A percentile compares a stretch with the other conserved stretches of the same genome.
Evolutionary conservation across 2,113 vertebrate species (phyloP).

Genomic region (Xyrauchen texanus): DNA sequence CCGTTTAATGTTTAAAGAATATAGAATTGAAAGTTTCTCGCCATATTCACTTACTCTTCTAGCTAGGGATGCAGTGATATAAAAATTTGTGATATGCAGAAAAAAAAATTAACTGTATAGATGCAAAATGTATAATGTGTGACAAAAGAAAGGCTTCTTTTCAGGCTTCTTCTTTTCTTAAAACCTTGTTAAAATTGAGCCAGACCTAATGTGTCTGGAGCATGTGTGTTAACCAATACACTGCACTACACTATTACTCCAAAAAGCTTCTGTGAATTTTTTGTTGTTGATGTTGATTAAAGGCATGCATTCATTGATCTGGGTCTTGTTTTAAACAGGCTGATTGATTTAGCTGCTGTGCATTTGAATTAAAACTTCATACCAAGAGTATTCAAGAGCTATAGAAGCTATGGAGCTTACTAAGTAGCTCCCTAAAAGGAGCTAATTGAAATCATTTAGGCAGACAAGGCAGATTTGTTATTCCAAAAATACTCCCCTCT

Average conservation of each 20-base stretch:
- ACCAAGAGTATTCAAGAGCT: not conserved
- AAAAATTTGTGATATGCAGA: too few species aligned
- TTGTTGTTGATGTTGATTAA: not conserved
- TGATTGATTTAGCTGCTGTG: not conserved
- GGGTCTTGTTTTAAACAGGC: conserved; percentile 9
- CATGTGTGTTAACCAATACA: too few species aligned
- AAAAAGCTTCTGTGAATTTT: too few species aligned
- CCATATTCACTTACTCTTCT: too few species aligned
- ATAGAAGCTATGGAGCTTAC: conserved; percentile 1
- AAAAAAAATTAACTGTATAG: too few species aligned
- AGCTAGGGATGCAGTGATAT: too few species aligned
- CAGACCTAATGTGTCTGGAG: too few species aligned
- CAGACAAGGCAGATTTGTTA: conserved; percentile 14
- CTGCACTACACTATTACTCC: too few species aligned
- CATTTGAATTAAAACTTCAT: conserved; percentile 38
- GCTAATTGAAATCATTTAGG: conserved; percentile 29
- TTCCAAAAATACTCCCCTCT: conserved; percentile 7
- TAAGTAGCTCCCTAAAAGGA: conserved; percentile 19
- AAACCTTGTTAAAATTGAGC: too few species aligned
- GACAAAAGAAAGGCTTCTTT: too few species aligned
- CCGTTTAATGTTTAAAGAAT: not conserved
- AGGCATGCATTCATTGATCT: not conserved
- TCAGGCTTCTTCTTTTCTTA: too few species aligned
- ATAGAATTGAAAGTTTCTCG: not conserved
- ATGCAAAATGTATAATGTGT: too few species aligned